Evolutionary conservation across 2,797 vertebrate species (phyloP), one percentile per base, ranked within the genome.

Genomic region (Rhinichthys osculus): DNA sequence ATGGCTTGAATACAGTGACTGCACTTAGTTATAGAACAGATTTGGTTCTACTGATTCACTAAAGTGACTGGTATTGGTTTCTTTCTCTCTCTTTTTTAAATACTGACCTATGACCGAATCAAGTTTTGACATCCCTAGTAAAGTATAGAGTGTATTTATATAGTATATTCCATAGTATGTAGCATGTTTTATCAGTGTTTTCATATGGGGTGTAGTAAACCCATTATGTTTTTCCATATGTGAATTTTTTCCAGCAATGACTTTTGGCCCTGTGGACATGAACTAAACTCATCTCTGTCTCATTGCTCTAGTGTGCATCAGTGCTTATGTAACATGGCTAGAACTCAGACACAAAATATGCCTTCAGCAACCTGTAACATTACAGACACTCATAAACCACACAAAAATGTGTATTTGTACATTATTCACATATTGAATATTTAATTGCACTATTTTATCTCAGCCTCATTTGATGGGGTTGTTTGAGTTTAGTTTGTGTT

Each of bases 221-320:
- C 40, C 66, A 70, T 82, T 59, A 9, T 86, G 71, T 40, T 78
- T 11, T 83, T 86, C 52, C 74, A 79, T 80, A 69, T 84, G 38
- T 78, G 54, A 16, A 21, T 71, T 86, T 47, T 47, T 35, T 72
- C 86, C 52, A 89, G 86, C 21, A 78, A 74, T 88, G 85, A n/a
- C 52, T 23, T 54, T 92, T 94, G 93, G 94, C 93, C 94, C 93
- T 91, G 91, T 89, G 91, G 93, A 79, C 44, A 94, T 94, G 92
- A 94, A 90, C 92, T 91, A 90, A 95, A 92, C 93, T 93, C 91
- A 93, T 94, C 91, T 87, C 70, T 82, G 73, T 85, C 72, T 76
- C 33, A 30, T 78, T 83, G 44, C 57, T 64, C 66, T 30, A 79
- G 74, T 79, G 67, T 86, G 81, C 42, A 69, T 82, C 82, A 85